These are phyloP conservation scores for Lichenostomus cassidix DNA, from an alignment of 2,113 vertebrate species.

Conservation along the genomic window DNA sequence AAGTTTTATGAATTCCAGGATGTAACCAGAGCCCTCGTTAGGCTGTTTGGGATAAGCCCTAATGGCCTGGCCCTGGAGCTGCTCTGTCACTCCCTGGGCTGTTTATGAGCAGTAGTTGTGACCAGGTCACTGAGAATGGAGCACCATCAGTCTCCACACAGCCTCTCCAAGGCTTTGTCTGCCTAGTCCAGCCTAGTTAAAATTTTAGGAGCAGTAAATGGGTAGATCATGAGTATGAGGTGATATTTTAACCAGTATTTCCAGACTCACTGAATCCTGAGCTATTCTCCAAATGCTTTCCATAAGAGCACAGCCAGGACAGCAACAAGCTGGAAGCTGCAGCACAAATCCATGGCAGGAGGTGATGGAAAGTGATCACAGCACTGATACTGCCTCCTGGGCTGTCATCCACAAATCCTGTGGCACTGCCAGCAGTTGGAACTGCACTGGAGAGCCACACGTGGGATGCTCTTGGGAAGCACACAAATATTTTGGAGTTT, in stretches of 20 bases:
- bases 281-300: slow-evolving; percentile 35
- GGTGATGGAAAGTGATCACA: not conserved
- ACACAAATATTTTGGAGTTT: not conserved
- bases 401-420: not conserved
- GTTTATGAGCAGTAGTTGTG: slow-evolving; percentile 62
- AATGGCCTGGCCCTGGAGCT: slow-evolving; percentile 60
- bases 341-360: not conserved
- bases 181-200: not conserved
- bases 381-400: not conserved
- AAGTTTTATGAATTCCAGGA: slow-evolving; percentile 75
- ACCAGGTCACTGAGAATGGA: slow-evolving; percentile 30
- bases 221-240: not conserved
- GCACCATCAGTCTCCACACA: not conserved
- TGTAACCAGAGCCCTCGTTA: slow-evolving; percentile 68
- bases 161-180: not conserved
- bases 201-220: slow-evolving; percentile 41
- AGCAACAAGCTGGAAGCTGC: not conserved
- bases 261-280: not conserved
- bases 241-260: slow-evolving; percentile 1
- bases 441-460: not conserved
- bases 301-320: not conserved
- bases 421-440: not conserved
- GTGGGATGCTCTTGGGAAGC: accelerated
- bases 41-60: slow-evolving; percentile 69
- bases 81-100: slow-evolving; percentile 65